Conservation (phyloP, 2,113 vertebrate genomes). For the Tenrec ecaudatus region DNA sequence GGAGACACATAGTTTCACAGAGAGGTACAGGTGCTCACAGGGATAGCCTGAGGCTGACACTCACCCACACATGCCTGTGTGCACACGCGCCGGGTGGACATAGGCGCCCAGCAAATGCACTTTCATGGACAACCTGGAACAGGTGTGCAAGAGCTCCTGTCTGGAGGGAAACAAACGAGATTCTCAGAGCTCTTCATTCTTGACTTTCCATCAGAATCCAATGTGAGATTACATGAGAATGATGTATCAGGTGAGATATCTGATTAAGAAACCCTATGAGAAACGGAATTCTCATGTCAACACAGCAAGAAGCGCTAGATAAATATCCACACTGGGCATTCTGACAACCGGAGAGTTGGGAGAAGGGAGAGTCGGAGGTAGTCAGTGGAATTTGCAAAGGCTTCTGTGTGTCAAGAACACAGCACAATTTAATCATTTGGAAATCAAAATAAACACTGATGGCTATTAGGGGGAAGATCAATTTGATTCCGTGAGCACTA, state of each 20-base stretch:
- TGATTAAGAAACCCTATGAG: background rate
- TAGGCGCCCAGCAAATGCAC: accelerated
- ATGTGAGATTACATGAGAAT: background rate
- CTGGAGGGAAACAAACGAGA: background rate
- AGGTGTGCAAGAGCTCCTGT: background rate
- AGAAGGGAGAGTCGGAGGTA: background rate
- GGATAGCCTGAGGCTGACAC: background rate
- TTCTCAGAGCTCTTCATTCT: background rate
- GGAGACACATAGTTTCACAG: background rate
- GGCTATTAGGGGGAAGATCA: conserved; percentile 19
- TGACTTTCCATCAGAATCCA: conserved; percentile 1
- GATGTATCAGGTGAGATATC: background rate
- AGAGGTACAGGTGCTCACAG: background rate
- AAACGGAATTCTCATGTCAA: background rate
- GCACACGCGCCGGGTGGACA: background rate
- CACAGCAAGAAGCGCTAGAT: background rate
- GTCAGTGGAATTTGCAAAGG: background rate
- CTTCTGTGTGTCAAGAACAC: background rate
- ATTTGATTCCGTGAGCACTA: background rate
- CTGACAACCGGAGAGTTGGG: background rate
- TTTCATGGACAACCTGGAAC: background rate
- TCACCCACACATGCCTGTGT: too few relatives aligned
- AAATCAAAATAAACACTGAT: conserved; percentile 27
- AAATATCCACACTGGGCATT: background rate
- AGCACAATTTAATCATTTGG: conserved; percentile 30